These are phyloP conservation scores for Trachelus troglodyta DNA, from an alignment of 2,888 invertebrate genomes.

Conservation along the genomic window DNA sequence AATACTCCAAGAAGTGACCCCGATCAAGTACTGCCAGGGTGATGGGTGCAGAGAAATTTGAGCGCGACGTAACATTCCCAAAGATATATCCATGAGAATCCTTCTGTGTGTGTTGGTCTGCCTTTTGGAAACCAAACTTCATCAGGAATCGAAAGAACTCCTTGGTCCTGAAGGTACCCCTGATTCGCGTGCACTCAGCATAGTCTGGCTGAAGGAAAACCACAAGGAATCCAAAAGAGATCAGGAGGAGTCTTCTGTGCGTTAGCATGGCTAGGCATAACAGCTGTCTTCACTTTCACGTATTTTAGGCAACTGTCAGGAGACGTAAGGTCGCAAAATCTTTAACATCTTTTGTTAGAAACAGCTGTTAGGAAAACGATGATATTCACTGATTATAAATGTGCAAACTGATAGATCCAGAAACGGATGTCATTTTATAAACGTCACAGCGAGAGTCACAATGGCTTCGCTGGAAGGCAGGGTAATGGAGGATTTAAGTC, in stretches of 20 bases:
- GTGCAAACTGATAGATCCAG: neutral
- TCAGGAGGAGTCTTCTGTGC: conserved; percentile 17
- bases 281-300: neutral
- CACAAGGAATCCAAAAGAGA: conserved; percentile 21
- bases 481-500: conserved; percentile 1
- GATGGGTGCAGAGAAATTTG: conserved; percentile 75
- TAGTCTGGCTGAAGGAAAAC: conserved; percentile 6
- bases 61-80: conserved; percentile 88
- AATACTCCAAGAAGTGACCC: conserved; percentile 88
- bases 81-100: conserved; percentile 95
- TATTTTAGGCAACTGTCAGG: conserved; percentile 4
- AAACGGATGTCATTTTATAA: neutral
- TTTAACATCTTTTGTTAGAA: neutral
- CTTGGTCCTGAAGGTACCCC: conserved; percentile 74
- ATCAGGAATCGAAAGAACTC: conserved; percentile 92
- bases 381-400: neutral
- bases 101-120: conserved; percentile 84
- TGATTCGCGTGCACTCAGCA: conserved; percentile 69
- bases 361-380: conserved; percentile 1
- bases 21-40: conserved; percentile 93
- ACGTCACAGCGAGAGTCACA: neutral
- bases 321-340: neutral
- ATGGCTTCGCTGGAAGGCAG: neutral
- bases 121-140: conserved; percentile 97
- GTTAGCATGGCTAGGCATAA: conserved; percentile 25